These are phyloP conservation scores for Chaenodraco wilsoni DNA, from an alignment of 2,797 vertebrate genomes.

Conservation along the genomic window DNA sequence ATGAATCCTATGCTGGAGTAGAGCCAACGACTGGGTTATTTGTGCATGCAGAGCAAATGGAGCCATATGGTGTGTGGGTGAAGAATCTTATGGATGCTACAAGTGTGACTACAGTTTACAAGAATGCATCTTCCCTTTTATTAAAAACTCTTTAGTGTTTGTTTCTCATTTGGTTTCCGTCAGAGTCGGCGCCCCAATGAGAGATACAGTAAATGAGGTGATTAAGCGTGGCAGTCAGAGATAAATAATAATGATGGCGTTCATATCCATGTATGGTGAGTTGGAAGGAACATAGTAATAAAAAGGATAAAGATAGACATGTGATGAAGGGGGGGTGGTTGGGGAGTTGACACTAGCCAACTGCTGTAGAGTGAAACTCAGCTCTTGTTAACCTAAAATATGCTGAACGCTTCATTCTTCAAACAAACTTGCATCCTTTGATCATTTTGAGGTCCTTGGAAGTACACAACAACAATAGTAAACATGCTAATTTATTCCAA, in stretches of 20 bases:
- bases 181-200: constrained; percentile 48
- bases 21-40: not conserved
- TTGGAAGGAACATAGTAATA: constrained; percentile 50
- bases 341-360: constrained; percentile 55
- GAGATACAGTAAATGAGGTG: constrained; percentile 69
- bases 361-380: constrained; percentile 61
- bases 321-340: constrained; percentile 51
- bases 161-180: constrained; percentile 42
- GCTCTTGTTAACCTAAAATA: constrained; percentile 82
- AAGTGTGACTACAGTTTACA: constrained; percentile 30
- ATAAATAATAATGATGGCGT: constrained; percentile 65
- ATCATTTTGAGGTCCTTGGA: constrained; percentile 75
- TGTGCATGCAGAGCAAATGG: not conserved
- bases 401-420: constrained; percentile 81
- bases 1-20: constrained; percentile 2
- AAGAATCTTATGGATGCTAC: constrained; percentile 13
- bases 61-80: constrained; percentile 37
- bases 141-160: constrained; percentile 21
- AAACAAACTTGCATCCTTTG: constrained; percentile 81
- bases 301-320: constrained; percentile 65
- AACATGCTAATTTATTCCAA: constrained; percentile 82
- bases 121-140: not conserved
- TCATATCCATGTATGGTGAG: constrained; percentile 52
- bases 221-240: constrained; percentile 67
- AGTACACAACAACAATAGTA: constrained; percentile 71